Evolutionary conservation across 2,113 vertebrate species (phyloP).

Genomic region (Aramus guarauna): DNA sequence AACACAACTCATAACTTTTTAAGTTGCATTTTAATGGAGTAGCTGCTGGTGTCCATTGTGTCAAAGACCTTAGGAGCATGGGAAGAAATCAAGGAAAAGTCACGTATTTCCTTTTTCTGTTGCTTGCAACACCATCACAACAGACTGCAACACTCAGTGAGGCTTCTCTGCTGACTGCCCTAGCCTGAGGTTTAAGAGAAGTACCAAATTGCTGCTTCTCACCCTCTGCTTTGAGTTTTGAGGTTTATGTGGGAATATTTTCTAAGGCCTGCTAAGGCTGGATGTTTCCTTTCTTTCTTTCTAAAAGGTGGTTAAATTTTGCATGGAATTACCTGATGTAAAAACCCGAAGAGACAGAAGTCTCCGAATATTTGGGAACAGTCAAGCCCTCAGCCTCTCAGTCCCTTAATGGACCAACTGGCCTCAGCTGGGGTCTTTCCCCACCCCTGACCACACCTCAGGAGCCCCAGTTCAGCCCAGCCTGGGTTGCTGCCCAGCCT

Average conservation of each 20-base stretch:
- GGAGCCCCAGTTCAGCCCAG: background rate
- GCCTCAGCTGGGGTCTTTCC: background rate
- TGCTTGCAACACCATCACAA: background rate
- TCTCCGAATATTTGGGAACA: background rate
- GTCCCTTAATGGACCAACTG: background rate
- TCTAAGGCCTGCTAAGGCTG: background rate
- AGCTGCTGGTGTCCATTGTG: background rate
- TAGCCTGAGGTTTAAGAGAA: background rate
- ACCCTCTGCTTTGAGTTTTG: background rate
- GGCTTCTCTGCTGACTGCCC: background rate
- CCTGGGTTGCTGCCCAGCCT: accelerated
- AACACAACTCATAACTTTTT: background rate
- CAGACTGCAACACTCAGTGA: background rate
- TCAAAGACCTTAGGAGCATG: background rate
- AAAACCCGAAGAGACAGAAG: background rate
- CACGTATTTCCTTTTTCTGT: background rate
- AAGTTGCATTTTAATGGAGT: background rate
- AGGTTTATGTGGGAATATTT: background rate
- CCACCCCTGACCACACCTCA: accelerated
- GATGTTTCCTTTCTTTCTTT: background rate
- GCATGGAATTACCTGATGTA: background rate
- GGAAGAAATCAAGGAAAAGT: background rate
- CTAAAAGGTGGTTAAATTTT: background rate
- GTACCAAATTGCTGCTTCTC: background rate
- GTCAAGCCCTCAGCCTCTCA: background rate